phyloP scores from a whole-genome alignment of 2,113 vertebrate genomes.

The mouse (Mus musculus) region GRCm39 chr5:63553001-63553500 shows the following conservation, averaged over 20 bases:
- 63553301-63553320: background rate
- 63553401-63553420: background rate
- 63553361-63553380: constrained; percentile 6
- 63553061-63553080: background rate
- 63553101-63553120: background rate
- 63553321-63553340: background rate
- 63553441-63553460: constrained; percentile 3
- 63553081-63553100: background rate
- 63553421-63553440: constrained; percentile 26
- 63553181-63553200: background rate
- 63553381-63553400: background rate
- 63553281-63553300: background rate
- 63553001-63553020: background rate
- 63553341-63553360: background rate
- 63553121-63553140: background rate
- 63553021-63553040: background rate
- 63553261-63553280: background rate
- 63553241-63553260: background rate
- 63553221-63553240: background rate
- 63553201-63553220: background rate
- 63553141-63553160: background rate
- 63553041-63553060: background rate
- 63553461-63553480: background rate
- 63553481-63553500: background rate
- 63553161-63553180: background rate